Conservation (phyloP, 2,113 vertebrate genomes). For the Nibea coibor region DNA sequence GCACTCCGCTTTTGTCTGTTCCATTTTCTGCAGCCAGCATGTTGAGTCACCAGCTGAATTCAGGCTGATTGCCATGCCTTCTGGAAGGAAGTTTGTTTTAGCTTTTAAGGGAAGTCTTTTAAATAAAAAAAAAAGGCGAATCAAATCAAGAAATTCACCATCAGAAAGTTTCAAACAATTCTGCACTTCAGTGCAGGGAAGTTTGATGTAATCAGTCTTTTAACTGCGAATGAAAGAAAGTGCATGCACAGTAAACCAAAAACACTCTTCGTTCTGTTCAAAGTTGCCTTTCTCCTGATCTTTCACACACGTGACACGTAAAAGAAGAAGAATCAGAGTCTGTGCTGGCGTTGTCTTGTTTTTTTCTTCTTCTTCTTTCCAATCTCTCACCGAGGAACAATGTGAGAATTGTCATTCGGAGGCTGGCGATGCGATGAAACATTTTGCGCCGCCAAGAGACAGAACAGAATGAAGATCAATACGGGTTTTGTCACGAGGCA, state of each 20-base stretch:
- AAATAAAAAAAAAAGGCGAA: background rate
- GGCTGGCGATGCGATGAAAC: conserved; percentile 70
- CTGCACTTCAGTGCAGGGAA: background rate
- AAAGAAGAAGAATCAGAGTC: conserved; percentile 25
- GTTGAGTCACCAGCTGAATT: conserved; percentile 62
- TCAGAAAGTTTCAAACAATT: conserved; percentile 36
- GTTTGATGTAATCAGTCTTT: background rate
- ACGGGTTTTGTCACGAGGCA: conserved; percentile 74
- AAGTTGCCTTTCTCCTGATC: conserved; percentile 1
- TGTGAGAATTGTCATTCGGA: conserved; percentile 72
- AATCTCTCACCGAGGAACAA: conserved; percentile 65
- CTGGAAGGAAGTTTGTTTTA: conserved; percentile 23
- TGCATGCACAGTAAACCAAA: background rate
- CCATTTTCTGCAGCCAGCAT: conserved; percentile 56
- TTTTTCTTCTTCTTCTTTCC: conserved; percentile 11
- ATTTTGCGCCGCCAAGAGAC: conserved; percentile 71
- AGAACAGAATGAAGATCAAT: conserved; percentile 82
- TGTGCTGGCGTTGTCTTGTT: conserved; percentile 34
- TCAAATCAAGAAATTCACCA: background rate
- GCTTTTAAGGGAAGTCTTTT: conserved; percentile 22
- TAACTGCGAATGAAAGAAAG: background rate
- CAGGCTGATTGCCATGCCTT: conserved; percentile 51
- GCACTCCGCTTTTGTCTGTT: conserved; percentile 57
- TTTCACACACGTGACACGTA: background rate
- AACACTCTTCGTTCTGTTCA: background rate